Conservation (phyloP, 1,140 invertebrate species). For the Eriosoma lanigerum region DNA sequence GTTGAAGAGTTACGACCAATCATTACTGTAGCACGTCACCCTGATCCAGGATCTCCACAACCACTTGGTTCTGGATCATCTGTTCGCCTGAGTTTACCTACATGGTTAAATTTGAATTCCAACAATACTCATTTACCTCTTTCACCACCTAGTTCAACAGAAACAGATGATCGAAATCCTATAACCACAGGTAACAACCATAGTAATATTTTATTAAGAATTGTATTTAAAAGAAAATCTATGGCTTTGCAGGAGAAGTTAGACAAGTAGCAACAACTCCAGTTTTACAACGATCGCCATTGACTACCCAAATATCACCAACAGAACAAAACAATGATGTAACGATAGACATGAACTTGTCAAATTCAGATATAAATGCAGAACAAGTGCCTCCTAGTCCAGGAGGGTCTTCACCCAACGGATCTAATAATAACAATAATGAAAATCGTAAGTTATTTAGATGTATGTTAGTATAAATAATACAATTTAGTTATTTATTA, state of each 20-base stretch:
- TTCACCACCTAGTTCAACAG: slow-evolving; percentile 55
- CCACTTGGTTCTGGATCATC: slow-evolving; percentile 22
- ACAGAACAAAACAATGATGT: slow-evolving; percentile 32
- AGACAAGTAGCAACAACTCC: slow-evolving; percentile 9
- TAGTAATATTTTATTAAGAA: background rate
- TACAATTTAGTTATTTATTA: background rate
- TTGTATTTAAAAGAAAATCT: background rate
- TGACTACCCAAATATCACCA: slow-evolving; percentile 1
- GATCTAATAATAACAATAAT: slow-evolving; percentile 54
- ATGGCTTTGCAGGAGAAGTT: slow-evolving; percentile 11
- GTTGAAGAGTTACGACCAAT: slow-evolving; percentile 62
- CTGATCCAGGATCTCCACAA: slow-evolving; percentile 39
- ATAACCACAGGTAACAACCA: slow-evolving; percentile 52
- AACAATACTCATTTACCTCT: slow-evolving; percentile 32
- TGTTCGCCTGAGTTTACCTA: slow-evolving; percentile 37
- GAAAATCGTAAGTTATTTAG: slow-evolving; percentile 42
- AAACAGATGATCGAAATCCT: slow-evolving; percentile 56
- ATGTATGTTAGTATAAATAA: background rate
- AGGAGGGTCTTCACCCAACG: slow-evolving; percentile 56
- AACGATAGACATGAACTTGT: slow-evolving; percentile 40
- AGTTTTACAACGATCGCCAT: slow-evolving; percentile 33
- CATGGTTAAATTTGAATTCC: slow-evolving; percentile 26
- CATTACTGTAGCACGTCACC: slow-evolving; percentile 58
- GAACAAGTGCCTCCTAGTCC: slow-evolving; percentile 45
- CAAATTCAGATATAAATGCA: slow-evolving; percentile 55